Conservation (phyloP, 2,113 vertebrate species). For the Chamaea fasciata region DNA sequence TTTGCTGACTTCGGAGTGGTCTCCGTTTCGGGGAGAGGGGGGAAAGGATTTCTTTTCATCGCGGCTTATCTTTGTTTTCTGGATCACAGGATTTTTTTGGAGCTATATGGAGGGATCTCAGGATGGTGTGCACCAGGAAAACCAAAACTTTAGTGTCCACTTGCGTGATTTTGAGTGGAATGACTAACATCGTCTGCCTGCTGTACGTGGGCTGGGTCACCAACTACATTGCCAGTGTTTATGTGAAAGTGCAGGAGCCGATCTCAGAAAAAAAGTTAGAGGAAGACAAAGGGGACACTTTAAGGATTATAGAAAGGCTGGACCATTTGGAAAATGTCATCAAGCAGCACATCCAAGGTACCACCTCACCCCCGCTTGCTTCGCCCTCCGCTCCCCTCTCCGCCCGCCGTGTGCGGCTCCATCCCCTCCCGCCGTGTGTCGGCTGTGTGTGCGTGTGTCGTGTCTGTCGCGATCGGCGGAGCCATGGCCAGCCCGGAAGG, state of each 20-base stretch:
- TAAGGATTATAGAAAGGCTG: constrained; percentile 93
- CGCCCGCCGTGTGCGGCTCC: not conserved
- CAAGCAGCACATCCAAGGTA: constrained; percentile 99
- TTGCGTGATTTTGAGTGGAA: constrained; percentile 97
- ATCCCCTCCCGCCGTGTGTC: not conserved
- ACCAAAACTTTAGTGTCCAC: constrained; percentile 99
- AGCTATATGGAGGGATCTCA: constrained; percentile 90
- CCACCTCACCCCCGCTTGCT: not conserved
- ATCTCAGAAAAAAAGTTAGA: constrained; percentile 89
- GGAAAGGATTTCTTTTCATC: not conserved
- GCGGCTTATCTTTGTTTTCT: constrained; percentile 38
- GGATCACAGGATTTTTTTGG: constrained; percentile 62
- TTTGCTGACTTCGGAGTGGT: not conserved
- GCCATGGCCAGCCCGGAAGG: not conserved
- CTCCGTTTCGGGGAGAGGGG: not conserved
- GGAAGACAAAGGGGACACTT: constrained; percentile 89
- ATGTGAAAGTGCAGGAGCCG: constrained; percentile 92
- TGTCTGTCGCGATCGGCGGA: not conserved
- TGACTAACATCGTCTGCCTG: constrained; percentile 97
- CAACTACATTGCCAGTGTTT: constrained; percentile 96
- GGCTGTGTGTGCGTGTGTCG: not conserved
- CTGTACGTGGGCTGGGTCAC: constrained; percentile 98
- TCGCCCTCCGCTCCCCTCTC: not conserved
- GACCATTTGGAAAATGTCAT: constrained; percentile 96
- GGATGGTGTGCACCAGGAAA: constrained; percentile 98